Percentiles rank a stretch among this genome's conserved stretches.
Evolutionary conservation across 2,797 vertebrate species (phyloP).

Genomic region (Sitta carolinensis): DNA sequence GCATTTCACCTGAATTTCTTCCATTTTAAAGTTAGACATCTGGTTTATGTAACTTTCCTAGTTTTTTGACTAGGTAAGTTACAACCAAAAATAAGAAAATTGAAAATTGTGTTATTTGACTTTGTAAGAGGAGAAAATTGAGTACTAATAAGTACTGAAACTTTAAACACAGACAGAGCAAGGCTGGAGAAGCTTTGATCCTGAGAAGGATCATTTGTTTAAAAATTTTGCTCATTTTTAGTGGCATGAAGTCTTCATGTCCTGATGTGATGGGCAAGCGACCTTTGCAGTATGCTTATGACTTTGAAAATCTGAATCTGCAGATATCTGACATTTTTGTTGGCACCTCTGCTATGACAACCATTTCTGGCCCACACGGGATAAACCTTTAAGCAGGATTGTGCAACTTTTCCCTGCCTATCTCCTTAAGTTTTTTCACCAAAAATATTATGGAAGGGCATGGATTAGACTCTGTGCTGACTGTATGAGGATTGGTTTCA

Average conservation of each 20-base stretch:
- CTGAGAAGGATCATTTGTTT: background rate
- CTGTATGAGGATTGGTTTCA: background rate
- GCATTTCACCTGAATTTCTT: background rate
- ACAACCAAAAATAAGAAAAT: background rate
- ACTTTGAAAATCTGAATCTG: background rate
- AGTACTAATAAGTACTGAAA: background rate
- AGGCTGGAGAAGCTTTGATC: background rate
- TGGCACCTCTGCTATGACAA: background rate
- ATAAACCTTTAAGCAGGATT: background rate
- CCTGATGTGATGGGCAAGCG: background rate
- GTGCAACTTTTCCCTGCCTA: background rate
- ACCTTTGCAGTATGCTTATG: background rate
- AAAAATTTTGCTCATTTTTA: background rate
- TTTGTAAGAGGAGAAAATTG: background rate
- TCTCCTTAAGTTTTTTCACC: background rate
- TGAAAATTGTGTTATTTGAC: background rate
- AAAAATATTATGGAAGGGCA: background rate
- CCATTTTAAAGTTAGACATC: background rate
- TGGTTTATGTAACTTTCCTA: background rate
- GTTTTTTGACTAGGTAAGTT: background rate
- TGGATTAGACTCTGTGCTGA: background rate
- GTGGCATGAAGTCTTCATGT: background rate
- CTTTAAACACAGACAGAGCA: rapidly evolving
- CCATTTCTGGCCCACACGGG: background rate
- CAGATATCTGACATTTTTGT: background rate